Conservation (phyloP, 37 sponge, comb jelly and placozoan genomes). For the Cladorhizidae sp. region DNA sequence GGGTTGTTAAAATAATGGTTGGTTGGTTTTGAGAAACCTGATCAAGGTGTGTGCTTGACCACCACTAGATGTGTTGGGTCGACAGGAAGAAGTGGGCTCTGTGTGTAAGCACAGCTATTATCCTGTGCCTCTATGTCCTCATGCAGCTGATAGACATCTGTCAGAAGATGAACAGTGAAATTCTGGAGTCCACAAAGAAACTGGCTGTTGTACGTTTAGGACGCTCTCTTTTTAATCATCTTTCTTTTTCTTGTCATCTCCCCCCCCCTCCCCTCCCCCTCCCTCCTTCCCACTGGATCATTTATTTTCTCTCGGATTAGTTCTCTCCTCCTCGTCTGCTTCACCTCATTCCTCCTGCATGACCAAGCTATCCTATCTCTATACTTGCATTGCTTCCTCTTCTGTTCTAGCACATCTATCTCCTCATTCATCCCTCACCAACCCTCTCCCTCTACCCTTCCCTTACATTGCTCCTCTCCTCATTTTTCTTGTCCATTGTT, state of each 20-base stretch:
- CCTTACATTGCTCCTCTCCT: background rate
- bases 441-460: constrained; percentile 18
- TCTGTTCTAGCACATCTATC: background rate
- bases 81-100: too few relatives aligned
- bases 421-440: constrained; percentile 5
- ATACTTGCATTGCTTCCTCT: background rate
- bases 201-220: constrained; percentile 39
- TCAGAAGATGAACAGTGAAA: constrained; percentile 73
- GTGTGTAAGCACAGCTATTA: too few relatives aligned
- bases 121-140: background rate
- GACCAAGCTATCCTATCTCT: background rate
- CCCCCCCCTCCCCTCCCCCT: background rate
- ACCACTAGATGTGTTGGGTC: too few relatives aligned
- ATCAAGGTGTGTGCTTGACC: too few relatives aligned
- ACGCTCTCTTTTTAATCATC: background rate
- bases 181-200: constrained; percentile 69
- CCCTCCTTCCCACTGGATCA: too few relatives aligned
- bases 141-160: constrained; percentile 48
- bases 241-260: background rate
- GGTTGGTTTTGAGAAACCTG: too few relatives aligned
- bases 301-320: too few relatives aligned
- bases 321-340: too few relatives aligned
- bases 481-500: background rate
- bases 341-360: too few relatives aligned
- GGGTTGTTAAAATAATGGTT: too few relatives aligned